These are phyloP conservation scores for Falco punctatus DNA, from an alignment of 2,113 vertebrate species.

Conservation along the genomic window DNA sequence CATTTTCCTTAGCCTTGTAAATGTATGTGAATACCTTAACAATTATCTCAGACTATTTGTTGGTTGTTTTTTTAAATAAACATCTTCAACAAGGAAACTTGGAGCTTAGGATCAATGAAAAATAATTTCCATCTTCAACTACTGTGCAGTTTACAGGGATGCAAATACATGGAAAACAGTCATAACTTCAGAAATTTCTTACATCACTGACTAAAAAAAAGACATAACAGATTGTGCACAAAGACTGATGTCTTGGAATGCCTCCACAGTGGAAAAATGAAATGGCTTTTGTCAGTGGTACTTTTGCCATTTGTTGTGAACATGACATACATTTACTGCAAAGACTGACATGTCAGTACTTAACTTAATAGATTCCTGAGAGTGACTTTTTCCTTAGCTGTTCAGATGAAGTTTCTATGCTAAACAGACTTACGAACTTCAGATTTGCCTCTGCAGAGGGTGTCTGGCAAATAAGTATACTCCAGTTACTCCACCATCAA, in stretches of 20 bases:
- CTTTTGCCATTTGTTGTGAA: not conserved
- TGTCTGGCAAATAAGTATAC: not conserved
- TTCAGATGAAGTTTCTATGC: not conserved
- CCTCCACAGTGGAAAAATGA: not conserved
- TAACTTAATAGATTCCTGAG: not conserved
- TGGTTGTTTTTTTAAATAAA: constrained; percentile 14
- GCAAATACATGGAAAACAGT: constrained; percentile 22
- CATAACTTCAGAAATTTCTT: not conserved
- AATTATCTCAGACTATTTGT: not conserved
- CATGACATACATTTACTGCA: not conserved
- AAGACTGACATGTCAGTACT: not conserved
- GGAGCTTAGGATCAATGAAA: constrained; percentile 9
- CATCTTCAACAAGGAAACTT: not conserved
- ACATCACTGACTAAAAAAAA: not conserved
- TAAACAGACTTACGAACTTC: not conserved
- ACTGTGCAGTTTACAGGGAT: constrained; percentile 39
- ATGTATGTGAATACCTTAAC: not conserved
- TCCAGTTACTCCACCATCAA: not conserved
- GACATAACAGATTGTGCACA: not conserved
- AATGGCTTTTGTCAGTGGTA: not conserved
- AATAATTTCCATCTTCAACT: not conserved
- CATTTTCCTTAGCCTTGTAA: constrained; percentile 1
- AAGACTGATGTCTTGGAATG: not conserved
- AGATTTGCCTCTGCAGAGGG: not conserved
- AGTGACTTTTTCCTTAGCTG: not conserved